Base-by-base conservation (phyloP, 2,113 vertebrate genomes). In the Gambusia affinis region DNA sequence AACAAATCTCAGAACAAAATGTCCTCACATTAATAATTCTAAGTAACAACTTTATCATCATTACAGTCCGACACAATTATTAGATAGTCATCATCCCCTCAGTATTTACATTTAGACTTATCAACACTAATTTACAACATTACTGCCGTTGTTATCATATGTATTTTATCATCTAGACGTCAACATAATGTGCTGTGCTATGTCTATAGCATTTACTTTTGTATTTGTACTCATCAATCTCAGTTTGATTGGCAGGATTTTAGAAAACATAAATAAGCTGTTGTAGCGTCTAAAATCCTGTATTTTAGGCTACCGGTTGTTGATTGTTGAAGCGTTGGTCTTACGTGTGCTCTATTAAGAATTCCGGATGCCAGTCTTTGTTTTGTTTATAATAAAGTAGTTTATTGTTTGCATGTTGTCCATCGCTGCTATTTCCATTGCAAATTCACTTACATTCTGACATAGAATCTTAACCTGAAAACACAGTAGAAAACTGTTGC, bases 1-100 rank as follows among this genome's bases (percentile, higher is more conserved):
- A 57, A 70, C 44, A 42, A 67, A 44, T 61, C 5, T 60, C 51
- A 28, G 35, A 15, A 72, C 70, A 72, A 78, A 65, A 64, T 60
- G 35, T 54, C 66, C 31, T 51, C 30, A n/a, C 37, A 71, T 61
- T 27, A 64, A 69, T n/a, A 60, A 78, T 42, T 35, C 68, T 60
- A 29, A 75, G 77, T 44, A 47, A 8, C 57, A 51, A 61, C 29
- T 64, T 17, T 67, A 61, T 74, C 39, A 28, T 37, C 8, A 27
- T 37, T 60, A 75, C 35, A 12, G 8, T 24, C 31, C 19, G 14
- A 39, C 47, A 62, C 6, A n/a, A 75, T 78, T 62, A 64, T 15
- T 37, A 35, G 19, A 42, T 19, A 3, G 33, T 74, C 1, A 1
- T 61, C 51, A 62, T 54, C 66, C 37, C 2, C 22, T 70, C 19